These are phyloP conservation scores for Macropodus opercularis DNA, from an alignment of 2,797 vertebrate genomes.

Conservation along the genomic window DNA sequence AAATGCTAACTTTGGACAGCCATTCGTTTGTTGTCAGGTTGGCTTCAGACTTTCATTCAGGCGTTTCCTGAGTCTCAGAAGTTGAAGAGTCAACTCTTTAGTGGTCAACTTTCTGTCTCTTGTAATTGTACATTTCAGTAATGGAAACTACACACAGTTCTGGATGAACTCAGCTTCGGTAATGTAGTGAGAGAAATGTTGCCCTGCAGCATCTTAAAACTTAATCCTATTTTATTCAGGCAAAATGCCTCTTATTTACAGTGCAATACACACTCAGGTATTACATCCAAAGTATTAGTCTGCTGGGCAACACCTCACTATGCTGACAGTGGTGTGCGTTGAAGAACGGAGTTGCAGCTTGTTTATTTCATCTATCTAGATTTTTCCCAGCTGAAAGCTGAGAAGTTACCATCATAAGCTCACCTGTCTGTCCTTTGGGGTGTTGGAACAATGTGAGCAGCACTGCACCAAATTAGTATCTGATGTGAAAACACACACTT, in stretches of 20 bases:
- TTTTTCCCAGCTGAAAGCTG: conserved; percentile 35
- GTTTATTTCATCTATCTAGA: conserved; percentile 33
- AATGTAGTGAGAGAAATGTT: conserved; percentile 45
- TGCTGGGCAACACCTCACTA: conserved; percentile 45
- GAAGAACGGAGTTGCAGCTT: conserved; percentile 22
- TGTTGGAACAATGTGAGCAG: conserved; percentile 27
- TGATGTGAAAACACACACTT: conserved; percentile 11
- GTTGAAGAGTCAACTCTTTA: conserved; percentile 57
- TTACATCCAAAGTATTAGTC: conserved; percentile 42
- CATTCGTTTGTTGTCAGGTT: conserved; percentile 53
- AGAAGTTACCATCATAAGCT: conserved; percentile 27
- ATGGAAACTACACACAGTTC: conserved; percentile 60
- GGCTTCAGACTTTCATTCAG: conserved; percentile 43
- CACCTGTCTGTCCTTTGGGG: conserved; percentile 34
- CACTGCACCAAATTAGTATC: conserved; percentile 25
- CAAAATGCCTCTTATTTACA: conserved; percentile 65
- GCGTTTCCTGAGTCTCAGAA: conserved; percentile 53
- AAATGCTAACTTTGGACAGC: conserved; percentile 34
- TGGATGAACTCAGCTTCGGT: conserved; percentile 52
- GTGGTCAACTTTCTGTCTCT: conserved; percentile 62
- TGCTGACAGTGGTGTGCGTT: conserved; percentile 26
- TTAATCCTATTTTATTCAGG: conserved; percentile 61
- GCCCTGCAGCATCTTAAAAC: conserved; percentile 66
- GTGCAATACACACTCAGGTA: conserved; percentile 52
- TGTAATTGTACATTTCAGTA: conserved; percentile 47